phyloP scores from a whole-genome alignment of 2,888 invertebrate species.

The Colletes collaris region DNA sequence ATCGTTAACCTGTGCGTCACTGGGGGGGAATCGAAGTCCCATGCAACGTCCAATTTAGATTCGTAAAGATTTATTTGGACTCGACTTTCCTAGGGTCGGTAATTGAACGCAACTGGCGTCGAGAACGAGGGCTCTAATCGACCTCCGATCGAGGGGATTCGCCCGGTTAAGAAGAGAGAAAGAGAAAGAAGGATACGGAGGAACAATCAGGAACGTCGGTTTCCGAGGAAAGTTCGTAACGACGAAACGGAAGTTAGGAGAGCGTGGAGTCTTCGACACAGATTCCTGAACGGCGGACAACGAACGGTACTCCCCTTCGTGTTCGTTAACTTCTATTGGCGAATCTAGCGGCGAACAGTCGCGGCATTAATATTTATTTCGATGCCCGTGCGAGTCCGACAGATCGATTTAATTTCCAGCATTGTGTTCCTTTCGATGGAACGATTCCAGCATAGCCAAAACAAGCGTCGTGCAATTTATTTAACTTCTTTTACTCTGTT shows the following conservation, averaged over 20 bases:
- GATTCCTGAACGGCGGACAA: conserved; percentile 34
- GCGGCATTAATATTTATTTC: conserved; percentile 72
- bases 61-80: background rate
- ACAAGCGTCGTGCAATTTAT: too few relatives aligned
- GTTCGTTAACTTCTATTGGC: conserved; percentile 62
- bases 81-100: background rate
- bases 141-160: conserved; percentile 4
- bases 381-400: background rate
- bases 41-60: too few relatives aligned
- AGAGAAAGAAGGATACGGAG: conserved; percentile 3
- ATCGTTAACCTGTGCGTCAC: too few relatives aligned
- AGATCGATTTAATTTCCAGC: conserved; percentile 29
- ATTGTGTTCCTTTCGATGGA: conserved; percentile 18
- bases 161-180: background rate
- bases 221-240: conserved; percentile 52
- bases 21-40: too few relatives aligned
- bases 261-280: conserved; percentile 54
- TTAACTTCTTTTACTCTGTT: too few relatives aligned
- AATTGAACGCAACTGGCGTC: conserved; percentile 16
- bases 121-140: conserved; percentile 9
- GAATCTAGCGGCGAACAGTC: conserved; percentile 62
- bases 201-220: conserved; percentile 31
- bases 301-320: conserved; percentile 52
- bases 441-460: background rate
- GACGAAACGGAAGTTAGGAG: conserved; percentile 57